A percentile compares a stretch with the other conserved stretches of the same genome.
Evolutionary conservation across 1,140 invertebrate species (phyloP).

Genomic region (Epicauta chinensis): DNA sequence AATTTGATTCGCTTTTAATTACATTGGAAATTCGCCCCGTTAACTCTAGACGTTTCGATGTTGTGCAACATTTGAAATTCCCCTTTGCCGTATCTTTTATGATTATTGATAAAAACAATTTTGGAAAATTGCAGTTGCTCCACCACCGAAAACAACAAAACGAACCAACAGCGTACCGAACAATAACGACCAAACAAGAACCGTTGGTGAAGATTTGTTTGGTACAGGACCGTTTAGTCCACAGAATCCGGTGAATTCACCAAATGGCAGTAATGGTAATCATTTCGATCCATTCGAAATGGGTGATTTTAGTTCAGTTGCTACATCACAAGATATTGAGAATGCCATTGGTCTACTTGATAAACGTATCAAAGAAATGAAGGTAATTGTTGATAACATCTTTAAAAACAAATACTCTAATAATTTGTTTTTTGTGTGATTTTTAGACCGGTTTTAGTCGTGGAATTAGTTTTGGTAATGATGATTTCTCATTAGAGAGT

Average conservation of each 20-base stretch:
- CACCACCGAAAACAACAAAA: conserved; percentile 67
- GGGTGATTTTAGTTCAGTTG: conserved; percentile 58
- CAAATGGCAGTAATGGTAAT: conserved; percentile 36
- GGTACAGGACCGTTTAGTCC: conserved; percentile 58
- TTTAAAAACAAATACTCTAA: too few relatives aligned
- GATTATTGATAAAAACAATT: not conserved
- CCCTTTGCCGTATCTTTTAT: too few relatives aligned
- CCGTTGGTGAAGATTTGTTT: conserved; percentile 51
- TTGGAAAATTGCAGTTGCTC: conserved; percentile 57
- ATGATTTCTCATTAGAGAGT: conserved; percentile 81
- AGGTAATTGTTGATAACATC: too few relatives aligned
- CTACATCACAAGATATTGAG: conserved; percentile 54
- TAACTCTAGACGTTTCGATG: too few relatives aligned
- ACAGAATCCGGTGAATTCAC: conserved; percentile 20
- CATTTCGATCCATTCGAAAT: conserved; percentile 70
- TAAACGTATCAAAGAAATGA: conserved; percentile 75
- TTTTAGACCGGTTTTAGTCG: conserved; percentile 73
- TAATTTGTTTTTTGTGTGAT: conserved; percentile 29
- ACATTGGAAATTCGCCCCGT: not conserved
- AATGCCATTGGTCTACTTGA: conserved; percentile 69
- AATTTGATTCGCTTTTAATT: conserved; percentile 48
- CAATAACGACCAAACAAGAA: conserved; percentile 43
- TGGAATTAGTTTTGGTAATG: conserved; percentile 69
- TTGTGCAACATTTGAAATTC: too few relatives aligned
- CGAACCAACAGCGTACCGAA: conserved; percentile 47